A percentile compares a stretch with the other conserved stretches of the same genome.
Conservation (phyloP, 2,888 invertebrate genomes). For the Diarsia brunnea region DNA sequence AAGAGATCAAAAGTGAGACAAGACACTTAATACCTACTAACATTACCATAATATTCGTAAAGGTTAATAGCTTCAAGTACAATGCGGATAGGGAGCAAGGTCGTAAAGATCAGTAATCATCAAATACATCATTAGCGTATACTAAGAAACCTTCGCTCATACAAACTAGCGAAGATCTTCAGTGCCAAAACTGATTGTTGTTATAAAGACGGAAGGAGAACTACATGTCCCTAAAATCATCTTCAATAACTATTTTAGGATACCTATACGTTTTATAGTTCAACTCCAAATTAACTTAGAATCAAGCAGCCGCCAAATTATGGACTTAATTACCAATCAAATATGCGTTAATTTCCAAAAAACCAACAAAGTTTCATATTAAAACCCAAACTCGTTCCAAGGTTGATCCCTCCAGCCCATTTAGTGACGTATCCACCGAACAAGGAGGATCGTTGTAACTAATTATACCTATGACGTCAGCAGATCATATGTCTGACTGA, state of each 20-base stretch:
- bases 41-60: slow-evolving; percentile 57
- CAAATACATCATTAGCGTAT: slow-evolving; percentile 58
- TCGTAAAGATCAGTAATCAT: slow-evolving; percentile 58
- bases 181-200: not conserved
- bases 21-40: slow-evolving; percentile 8
- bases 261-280: not conserved
- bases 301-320: slow-evolving; percentile 4
- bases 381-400: slow-evolving; percentile 11
- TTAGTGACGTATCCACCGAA: slow-evolving; percentile 64
- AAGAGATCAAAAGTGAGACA: slow-evolving; percentile 12
- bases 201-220: slow-evolving; percentile 8
- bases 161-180: slow-evolving; percentile 10
- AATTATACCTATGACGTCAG: slow-evolving; percentile 76
- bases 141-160: slow-evolving; percentile 37
- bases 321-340: slow-evolving; percentile 19
- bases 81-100: slow-evolving; percentile 57
- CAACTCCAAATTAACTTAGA: not conserved
- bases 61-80: slow-evolving; percentile 58
- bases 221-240: not conserved
- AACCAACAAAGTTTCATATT: not conserved
- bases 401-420: slow-evolving; percentile 35
- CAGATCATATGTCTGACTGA: slow-evolving; percentile 67
- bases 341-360: slow-evolving; percentile 40
- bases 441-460: slow-evolving; percentile 73
- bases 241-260: not conserved